Evolutionary conservation across 2,797 vertebrate genomes (phyloP).

Genomic region (Pseudopleuronectes americanus): DNA sequence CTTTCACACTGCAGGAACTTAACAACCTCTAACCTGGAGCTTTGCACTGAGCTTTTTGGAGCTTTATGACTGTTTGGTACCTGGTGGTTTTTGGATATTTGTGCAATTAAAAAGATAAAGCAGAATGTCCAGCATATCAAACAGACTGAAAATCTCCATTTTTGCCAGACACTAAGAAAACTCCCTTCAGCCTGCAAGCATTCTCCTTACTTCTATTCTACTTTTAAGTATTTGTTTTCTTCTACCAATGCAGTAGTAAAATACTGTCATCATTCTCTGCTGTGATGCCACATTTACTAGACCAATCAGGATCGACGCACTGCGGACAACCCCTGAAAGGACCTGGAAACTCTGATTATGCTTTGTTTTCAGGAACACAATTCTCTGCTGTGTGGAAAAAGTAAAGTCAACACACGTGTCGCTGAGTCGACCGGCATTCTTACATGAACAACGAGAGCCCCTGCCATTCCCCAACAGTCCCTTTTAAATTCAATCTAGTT

Average conservation of each 20-base stretch:
- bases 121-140: neutral
- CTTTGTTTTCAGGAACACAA: neutral
- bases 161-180: neutral
- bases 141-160: neutral
- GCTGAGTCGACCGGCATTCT: neutral
- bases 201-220: neutral
- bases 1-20: slow-evolving; percentile 29
- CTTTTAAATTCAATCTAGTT: too few species aligned
- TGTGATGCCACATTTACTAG: neutral
- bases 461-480: too few species aligned
- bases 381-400: neutral
- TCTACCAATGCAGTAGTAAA: neutral
- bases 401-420: slow-evolving; percentile 1
- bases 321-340: neutral
- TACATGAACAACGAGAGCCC: neutral
- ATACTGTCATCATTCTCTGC: neutral
- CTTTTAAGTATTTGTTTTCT: too few species aligned
- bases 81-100: neutral
- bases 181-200: neutral
- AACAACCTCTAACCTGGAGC: slow-evolving; percentile 27
- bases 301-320: neutral
- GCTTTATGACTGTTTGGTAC: slow-evolving; percentile 3
- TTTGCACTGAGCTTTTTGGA: slow-evolving; percentile 22
- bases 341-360: neutral
- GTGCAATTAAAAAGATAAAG: slow-evolving; percentile 14